phyloP scores from a whole-genome alignment of 2,113 vertebrate genomes.

The Saiga tatarica region DNA sequence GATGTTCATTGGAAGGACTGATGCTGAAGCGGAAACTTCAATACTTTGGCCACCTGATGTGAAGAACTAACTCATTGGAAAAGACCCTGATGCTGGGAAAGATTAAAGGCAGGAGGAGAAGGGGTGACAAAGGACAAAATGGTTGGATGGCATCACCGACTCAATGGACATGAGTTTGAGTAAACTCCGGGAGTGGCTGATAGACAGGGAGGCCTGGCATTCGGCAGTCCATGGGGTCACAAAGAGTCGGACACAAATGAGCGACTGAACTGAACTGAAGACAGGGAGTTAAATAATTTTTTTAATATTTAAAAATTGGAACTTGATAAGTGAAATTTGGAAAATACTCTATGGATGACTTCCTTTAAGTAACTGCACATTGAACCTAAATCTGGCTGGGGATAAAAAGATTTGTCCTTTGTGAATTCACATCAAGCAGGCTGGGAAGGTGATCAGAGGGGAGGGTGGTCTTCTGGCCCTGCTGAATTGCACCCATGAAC shows the following conservation, averaged over 20 bases:
- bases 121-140: not conserved
- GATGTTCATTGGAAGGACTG: not conserved
- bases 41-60: not conserved
- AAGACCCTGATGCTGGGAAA: not conserved
- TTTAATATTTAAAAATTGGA: not conserved
- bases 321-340: not conserved
- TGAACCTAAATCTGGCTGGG: slow-evolving; percentile 2
- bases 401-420: not conserved
- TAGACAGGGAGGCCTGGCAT: not conserved
- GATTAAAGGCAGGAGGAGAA: not conserved
- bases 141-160: not conserved
- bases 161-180: not conserved
- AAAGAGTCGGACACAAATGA: not conserved
- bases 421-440: slow-evolving; percentile 6
- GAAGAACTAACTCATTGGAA: not conserved
- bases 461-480: not conserved
- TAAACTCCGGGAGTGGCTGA: rapidly evolving
- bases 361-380: not conserved
- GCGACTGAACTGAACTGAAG: not conserved
- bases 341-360: not conserved
- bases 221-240: not conserved
- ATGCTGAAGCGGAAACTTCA: not conserved
- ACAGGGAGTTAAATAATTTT: not conserved
- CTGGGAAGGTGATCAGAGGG: not conserved
- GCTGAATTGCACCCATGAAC: not conserved